A percentile compares a stretch with the other conserved stretches of the same genome.
Evolutionary conservation across 2,888 invertebrate genomes (phyloP).

Genomic region (Nomada fabriciana): DNA sequence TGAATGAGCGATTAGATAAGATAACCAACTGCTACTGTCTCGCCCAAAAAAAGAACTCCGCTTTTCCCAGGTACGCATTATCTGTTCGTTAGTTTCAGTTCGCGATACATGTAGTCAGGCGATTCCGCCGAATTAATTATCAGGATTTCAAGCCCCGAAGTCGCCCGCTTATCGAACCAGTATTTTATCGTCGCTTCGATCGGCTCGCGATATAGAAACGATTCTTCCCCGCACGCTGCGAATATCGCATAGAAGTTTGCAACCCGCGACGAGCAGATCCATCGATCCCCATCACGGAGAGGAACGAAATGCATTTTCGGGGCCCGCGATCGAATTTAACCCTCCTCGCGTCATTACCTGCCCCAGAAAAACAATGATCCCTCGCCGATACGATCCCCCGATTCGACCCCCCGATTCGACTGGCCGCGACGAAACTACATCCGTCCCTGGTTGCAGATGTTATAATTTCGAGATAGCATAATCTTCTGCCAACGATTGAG

Average conservation of each 20-base stretch:
- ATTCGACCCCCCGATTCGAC: conserved; percentile 10
- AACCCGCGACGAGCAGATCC: conserved; percentile 62
- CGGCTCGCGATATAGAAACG: background rate
- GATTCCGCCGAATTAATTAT: conserved; percentile 3
- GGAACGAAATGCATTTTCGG: conserved; percentile 61
- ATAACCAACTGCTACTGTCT: conserved; percentile 21
- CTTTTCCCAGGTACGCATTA: background rate
- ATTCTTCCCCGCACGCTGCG: background rate
- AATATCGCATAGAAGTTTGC: conserved; percentile 11
- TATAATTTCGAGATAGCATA: conserved; percentile 82
- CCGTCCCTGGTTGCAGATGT: conserved; percentile 75
- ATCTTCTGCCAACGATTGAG: conserved; percentile 68
- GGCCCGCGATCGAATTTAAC: conserved; percentile 59
- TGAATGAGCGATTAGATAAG: conserved; percentile 63
- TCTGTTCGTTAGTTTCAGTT: conserved; percentile 6
- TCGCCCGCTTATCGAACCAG: background rate
- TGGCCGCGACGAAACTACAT: conserved; percentile 58
- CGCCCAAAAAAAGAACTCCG: conserved; percentile 1
- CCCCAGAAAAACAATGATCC: conserved; percentile 68
- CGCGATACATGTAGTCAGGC: background rate
- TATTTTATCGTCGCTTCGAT: conserved; percentile 10
- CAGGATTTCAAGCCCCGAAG: background rate
- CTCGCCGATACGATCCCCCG: conserved; percentile 25
- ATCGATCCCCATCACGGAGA: conserved; percentile 55
- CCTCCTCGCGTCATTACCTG: conserved; percentile 63